Evolutionary conservation across 2,888 invertebrate genomes (phyloP).

Genomic region (Scrobipalpa costella): DNA sequence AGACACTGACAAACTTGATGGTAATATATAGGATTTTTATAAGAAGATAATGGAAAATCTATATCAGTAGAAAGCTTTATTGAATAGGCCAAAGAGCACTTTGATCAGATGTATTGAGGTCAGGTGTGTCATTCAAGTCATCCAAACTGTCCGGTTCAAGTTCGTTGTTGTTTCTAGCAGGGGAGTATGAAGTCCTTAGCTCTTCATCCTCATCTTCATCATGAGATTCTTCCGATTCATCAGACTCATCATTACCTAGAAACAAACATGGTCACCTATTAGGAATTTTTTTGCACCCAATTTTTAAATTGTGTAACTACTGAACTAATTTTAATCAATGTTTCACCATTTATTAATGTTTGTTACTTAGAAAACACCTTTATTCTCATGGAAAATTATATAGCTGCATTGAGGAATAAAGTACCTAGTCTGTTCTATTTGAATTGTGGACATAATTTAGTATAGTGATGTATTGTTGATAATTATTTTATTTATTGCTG

Average conservation of each 20-base stretch:
- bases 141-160: constrained; percentile 67
- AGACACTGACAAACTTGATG: no score
- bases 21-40: not conserved
- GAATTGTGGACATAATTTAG: no score
- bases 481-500: no score
- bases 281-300: not conserved
- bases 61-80: not conserved
- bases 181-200: constrained; percentile 66
- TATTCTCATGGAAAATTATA: no score
- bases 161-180: constrained; percentile 69
- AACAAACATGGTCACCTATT: constrained; percentile 26
- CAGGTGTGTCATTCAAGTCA: constrained; percentile 63
- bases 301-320: not conserved
- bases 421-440: no score
- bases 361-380: no score
- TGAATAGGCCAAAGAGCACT: constrained; percentile 56
- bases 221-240: constrained; percentile 80
- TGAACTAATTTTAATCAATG: not conserved
- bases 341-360: no score
- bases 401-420: no score
- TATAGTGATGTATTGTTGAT: no score
- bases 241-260: constrained; percentile 78
- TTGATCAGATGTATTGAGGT: constrained; percentile 63
- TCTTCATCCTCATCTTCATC: constrained; percentile 82
- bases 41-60: not conserved